phyloP scores from a whole-genome alignment of 2,888 invertebrate genomes.

The Himalopsyche kuldschensis region DNA sequence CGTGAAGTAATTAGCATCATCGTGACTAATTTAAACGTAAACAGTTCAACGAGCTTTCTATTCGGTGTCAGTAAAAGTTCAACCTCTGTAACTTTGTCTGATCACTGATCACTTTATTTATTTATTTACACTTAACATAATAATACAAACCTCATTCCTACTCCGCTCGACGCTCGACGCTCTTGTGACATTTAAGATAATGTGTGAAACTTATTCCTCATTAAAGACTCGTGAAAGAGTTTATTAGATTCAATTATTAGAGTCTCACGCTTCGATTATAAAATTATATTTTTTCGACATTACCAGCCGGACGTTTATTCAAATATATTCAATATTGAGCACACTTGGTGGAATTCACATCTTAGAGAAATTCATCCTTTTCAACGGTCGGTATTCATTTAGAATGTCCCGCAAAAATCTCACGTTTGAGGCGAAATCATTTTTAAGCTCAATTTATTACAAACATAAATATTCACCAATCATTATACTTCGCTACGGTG shows the following conservation, averaged over 20 bases:
- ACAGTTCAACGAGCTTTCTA: conserved; percentile 40
- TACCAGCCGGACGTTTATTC: no score
- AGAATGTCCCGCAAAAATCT: no score
- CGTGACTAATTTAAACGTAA: conserved; percentile 40
- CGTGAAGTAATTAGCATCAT: conserved; percentile 40
- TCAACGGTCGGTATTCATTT: no score
- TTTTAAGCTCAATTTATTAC: no score
- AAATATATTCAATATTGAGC: no score
- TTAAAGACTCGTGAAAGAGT: not conserved
- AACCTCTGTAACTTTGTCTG: conserved; percentile 22
- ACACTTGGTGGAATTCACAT: no score
- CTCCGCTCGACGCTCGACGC: not conserved
- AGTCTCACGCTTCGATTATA: no score
- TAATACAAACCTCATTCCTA: not conserved
- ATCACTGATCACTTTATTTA: not conserved
- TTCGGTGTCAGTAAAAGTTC: conserved; percentile 39
- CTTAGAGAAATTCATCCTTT: no score
- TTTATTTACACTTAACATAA: not conserved
- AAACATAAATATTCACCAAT: no score
- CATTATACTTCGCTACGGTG: no score
- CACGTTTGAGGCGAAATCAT: no score
- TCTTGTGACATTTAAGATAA: not conserved
- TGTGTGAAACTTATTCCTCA: not conserved
- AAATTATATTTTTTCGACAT: no score
- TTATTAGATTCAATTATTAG: not conserved